These are phyloP conservation scores for Ochropleura leucogaster DNA, from an alignment of 2,888 invertebrate genomes.

Conservation along the genomic window DNA sequence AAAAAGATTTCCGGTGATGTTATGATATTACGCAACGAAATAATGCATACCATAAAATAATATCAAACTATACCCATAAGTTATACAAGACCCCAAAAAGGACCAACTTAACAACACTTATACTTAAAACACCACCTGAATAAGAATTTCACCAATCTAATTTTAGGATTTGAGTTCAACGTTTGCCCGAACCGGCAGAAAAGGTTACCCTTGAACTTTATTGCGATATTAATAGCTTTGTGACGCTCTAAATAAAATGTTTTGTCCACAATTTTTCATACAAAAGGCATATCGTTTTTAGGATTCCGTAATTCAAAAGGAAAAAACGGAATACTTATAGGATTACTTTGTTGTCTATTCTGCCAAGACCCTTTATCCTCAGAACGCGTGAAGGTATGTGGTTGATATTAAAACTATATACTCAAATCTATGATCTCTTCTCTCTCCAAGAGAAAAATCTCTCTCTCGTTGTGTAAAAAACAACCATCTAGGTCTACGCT, in stretches of 20 bases:
- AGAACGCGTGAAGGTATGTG: too few species aligned
- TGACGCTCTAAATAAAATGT: not conserved
- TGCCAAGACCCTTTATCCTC: too few species aligned
- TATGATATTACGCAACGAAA: not conserved
- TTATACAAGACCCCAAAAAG: not conserved
- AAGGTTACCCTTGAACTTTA: not conserved
- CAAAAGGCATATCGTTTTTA: not conserved
- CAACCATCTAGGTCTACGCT: too few species aligned
- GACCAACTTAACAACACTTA: not conserved
- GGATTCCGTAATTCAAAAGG: not conserved
- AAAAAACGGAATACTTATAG: not conserved
- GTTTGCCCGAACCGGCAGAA: not conserved
- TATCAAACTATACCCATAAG: too few species aligned
- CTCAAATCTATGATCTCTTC: too few species aligned
- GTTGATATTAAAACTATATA: too few species aligned
- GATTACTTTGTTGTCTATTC: too few species aligned
- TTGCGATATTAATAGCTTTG: not conserved
- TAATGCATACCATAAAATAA: not conserved
- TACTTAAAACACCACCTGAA: not conserved
- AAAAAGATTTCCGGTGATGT: too few species aligned
- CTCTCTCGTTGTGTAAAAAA: too few species aligned
- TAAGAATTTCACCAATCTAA: not conserved
- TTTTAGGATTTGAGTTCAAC: not conserved
- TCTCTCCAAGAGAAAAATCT: too few species aligned
- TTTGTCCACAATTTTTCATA: not conserved